Evolutionary conservation across 2,797 vertebrate genomes (phyloP), one percentile per base, ranked within the genome.

Genomic region (Silurus lanzhouensis): DNA sequence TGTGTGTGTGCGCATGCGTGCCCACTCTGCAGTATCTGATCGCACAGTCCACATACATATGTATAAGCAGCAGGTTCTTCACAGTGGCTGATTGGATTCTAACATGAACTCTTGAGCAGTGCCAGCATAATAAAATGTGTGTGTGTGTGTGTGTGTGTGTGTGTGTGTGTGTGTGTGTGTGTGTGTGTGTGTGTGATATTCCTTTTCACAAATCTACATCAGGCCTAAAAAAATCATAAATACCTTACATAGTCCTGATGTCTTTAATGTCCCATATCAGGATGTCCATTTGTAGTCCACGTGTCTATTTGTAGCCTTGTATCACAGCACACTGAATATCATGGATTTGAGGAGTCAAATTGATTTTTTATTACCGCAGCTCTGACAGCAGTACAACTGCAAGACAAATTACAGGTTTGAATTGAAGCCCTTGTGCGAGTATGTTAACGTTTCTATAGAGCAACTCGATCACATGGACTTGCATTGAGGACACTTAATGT

Each of bases 71-170:
- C 52, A 46, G 63, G 31, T 68, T 55, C 9, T 68, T 58, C 27
- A 38, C 44, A 52, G n/a, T 25, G 6, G 48, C 72, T 75, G 72
- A 75, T 31, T 58, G 52, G 15, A 76, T 27, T 76, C 7, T 76
- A 27, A 58, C 74, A 58, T 31, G 74, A 76, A 20, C 74, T 76
- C 55, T 76, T 25, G 9, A 58, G 25, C 25, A 80, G 44, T 80
- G 20, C 38, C 44, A 13, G 14, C 78, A 80, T 46, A 61, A 61
- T 20, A 46, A 63, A 72, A 17, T 20, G 6, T 57, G 10, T 44
- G 38, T 46, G 31, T 71, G 9, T 75, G 72, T 75, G 72, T 75
- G 71, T 74, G 38, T 74, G 31, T 70, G 31, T 38, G 1, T 20
- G 74, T 77, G 25, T 31, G 55, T 77, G 46, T 74, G 44, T 52